These are phyloP conservation scores for Heliothis peltigera DNA, from an alignment of 2,888 invertebrate genomes.

Conservation along the genomic window DNA sequence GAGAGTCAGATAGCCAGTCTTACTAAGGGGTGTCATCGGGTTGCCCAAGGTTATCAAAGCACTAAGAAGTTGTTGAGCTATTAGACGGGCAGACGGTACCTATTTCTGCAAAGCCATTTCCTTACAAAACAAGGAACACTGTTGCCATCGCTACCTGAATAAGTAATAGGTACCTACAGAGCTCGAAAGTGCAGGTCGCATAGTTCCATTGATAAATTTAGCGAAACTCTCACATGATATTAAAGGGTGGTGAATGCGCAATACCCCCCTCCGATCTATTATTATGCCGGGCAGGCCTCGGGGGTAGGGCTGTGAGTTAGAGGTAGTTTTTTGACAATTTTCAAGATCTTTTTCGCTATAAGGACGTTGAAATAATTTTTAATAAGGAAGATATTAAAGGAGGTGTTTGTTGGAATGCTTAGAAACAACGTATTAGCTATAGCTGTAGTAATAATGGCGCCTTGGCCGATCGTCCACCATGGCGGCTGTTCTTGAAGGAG, in stretches of 20 bases:
- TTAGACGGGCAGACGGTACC: no score
- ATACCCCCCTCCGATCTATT: slow-evolving; percentile 83
- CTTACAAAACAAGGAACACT: slow-evolving; percentile 74
- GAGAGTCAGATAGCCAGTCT: no score
- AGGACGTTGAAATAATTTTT: no score
- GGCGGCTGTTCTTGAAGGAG: no score
- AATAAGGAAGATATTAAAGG: no score
- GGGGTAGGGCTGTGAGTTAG: slow-evolving; percentile 76
- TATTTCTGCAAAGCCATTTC: background rate
- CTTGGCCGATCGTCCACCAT: no score
- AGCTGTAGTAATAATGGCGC: no score
- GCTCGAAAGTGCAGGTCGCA: slow-evolving; percentile 70
- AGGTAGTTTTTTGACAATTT: background rate
- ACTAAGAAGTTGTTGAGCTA: no score
- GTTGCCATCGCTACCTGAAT: slow-evolving; percentile 80
- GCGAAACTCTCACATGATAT: slow-evolving; percentile 85
- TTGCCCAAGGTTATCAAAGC: no score
- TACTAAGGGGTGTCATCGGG: no score
- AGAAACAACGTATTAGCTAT: no score
- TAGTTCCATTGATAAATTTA: slow-evolving; percentile 89
- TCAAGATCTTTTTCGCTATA: background rate
- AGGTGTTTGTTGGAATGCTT: no score
- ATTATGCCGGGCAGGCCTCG: slow-evolving; percentile 87
- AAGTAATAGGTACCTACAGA: slow-evolving; percentile 76
- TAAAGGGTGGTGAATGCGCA: slow-evolving; percentile 78